Conservation (phyloP, 2,797 vertebrate genomes). For the Enoplosus armatus region DNA sequence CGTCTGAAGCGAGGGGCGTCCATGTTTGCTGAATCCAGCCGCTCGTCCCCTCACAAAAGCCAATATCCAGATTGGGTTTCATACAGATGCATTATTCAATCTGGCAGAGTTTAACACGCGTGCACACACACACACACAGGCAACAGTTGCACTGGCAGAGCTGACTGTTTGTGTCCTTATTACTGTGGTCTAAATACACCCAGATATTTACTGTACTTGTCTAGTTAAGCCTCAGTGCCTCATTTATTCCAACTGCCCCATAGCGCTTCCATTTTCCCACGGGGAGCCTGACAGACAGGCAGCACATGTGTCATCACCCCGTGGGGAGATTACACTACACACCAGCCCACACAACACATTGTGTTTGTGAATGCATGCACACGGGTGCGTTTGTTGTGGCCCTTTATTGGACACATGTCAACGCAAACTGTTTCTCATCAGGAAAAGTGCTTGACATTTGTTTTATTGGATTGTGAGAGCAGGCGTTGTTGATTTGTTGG, state of each 20-base stretch:
- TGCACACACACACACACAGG: not conserved
- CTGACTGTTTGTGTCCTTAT: slow-evolving; percentile 39
- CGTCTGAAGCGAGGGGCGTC: slow-evolving; percentile 18
- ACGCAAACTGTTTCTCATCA: slow-evolving; percentile 51
- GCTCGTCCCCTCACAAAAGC: slow-evolving; percentile 31
- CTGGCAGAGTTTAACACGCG: slow-evolving; percentile 14
- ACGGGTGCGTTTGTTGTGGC: slow-evolving; percentile 29
- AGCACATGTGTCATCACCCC: slow-evolving; percentile 59
- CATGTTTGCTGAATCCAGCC: slow-evolving; percentile 49
- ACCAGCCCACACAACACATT: slow-evolving; percentile 25
- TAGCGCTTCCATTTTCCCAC: slow-evolving; percentile 64
- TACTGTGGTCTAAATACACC: slow-evolving; percentile 57
- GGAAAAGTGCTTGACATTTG: slow-evolving; percentile 45
- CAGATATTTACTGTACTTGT: slow-evolving; percentile 72
- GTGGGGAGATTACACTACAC: slow-evolving; percentile 36
- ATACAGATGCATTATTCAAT: slow-evolving; percentile 50
- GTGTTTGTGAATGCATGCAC: slow-evolving; percentile 27
- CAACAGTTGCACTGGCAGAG: slow-evolving; percentile 50
- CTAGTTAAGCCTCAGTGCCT: slow-evolving; percentile 60
- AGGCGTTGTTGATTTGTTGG: slow-evolving; percentile 43
- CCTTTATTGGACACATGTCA: slow-evolving; percentile 39
- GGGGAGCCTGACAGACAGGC: slow-evolving; percentile 38
- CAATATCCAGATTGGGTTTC: slow-evolving; percentile 50
- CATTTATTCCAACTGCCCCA: slow-evolving; percentile 71
- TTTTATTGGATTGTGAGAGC: slow-evolving; percentile 42